Conservation (phyloP, 2,888 invertebrate genomes). For the Pseudococcus viburni region DNA sequence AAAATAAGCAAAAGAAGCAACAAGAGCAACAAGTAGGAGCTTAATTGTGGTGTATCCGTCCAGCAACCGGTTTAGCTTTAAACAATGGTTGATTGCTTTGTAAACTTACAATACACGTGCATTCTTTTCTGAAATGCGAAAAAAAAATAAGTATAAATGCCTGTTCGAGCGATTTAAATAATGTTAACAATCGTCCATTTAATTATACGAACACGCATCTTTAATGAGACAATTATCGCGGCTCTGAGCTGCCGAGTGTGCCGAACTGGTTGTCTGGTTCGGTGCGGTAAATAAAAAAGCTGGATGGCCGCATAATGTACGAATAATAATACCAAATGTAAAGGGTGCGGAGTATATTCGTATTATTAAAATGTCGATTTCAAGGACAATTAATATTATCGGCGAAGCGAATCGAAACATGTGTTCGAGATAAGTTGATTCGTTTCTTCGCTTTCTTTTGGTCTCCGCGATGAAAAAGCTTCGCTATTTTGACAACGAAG, state of each 20-base stretch:
- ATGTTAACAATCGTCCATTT: slow-evolving; percentile 40
- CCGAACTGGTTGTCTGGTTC: slow-evolving; percentile 8
- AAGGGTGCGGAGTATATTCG: not conserved
- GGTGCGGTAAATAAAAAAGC: not conserved
- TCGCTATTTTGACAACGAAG: not conserved
- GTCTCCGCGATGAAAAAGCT: not conserved
- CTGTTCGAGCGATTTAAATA: slow-evolving; percentile 9
- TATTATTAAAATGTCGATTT: slow-evolving; percentile 31
- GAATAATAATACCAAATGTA: not conserved
- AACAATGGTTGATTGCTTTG: slow-evolving; percentile 41
- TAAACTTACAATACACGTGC: not conserved
- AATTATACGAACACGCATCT: slow-evolving; percentile 18
- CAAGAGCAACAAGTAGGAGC: slow-evolving; percentile 57
- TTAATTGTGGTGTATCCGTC: slow-evolving; percentile 18
- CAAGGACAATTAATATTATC: slow-evolving; percentile 43
- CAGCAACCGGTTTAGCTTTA: slow-evolving; percentile 21
- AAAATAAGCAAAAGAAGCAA: not conserved
- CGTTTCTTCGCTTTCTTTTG: not conserved
- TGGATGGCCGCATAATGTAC: not conserved
- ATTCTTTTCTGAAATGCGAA: slow-evolving; percentile 32
- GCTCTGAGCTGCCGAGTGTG: slow-evolving; percentile 15
- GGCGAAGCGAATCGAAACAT: slow-evolving; percentile 27
- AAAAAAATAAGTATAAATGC: slow-evolving; percentile 25
- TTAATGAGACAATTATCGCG: slow-evolving; percentile 51
- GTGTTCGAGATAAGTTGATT: slow-evolving; percentile 14